These are phyloP conservation scores for Rutilus rutilus DNA, from an alignment of 2,113 vertebrate genomes.

Conservation along the genomic window DNA sequence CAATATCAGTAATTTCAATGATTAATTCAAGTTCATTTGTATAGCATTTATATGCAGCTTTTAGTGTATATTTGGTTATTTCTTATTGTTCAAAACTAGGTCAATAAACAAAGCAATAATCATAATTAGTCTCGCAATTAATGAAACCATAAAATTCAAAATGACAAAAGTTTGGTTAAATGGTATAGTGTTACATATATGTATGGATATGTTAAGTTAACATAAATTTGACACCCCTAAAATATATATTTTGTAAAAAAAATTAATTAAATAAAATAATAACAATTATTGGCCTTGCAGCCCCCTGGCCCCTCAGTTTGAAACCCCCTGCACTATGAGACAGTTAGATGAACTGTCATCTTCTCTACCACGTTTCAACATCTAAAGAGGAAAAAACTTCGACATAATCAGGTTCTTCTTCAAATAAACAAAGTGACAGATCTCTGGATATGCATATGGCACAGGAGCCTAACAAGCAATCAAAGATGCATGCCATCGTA, in stretches of 20 bases:
- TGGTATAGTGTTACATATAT: no score
- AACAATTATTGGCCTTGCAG: no score
- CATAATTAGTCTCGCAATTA: not conserved
- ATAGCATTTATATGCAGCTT: not conserved
- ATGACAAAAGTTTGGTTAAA: no score
- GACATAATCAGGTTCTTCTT: slow-evolving; percentile 25
- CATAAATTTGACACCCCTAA: no score
- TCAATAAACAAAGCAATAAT: not conserved
- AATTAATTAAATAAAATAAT: no score
- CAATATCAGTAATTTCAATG: not conserved
- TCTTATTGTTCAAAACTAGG: not conserved
- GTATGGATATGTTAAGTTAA: no score
- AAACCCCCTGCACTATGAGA: not conserved
- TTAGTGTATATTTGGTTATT: not conserved
- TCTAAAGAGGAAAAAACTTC: not conserved
- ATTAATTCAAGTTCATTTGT: not conserved
- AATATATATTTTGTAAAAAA: not conserved
- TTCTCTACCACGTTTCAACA: not conserved
- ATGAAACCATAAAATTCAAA: not conserved
- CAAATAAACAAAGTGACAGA: slow-evolving; percentile 19
- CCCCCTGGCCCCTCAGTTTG: not conserved
- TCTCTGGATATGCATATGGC: not conserved
- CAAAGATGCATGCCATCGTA: slow-evolving; percentile 30
- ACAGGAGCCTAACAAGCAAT: slow-evolving; percentile 39
- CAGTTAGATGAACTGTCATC: slow-evolving; percentile 6